phyloP scores from a whole-genome alignment of 2,797 vertebrate species.

The Sebastes cheni region DNA sequence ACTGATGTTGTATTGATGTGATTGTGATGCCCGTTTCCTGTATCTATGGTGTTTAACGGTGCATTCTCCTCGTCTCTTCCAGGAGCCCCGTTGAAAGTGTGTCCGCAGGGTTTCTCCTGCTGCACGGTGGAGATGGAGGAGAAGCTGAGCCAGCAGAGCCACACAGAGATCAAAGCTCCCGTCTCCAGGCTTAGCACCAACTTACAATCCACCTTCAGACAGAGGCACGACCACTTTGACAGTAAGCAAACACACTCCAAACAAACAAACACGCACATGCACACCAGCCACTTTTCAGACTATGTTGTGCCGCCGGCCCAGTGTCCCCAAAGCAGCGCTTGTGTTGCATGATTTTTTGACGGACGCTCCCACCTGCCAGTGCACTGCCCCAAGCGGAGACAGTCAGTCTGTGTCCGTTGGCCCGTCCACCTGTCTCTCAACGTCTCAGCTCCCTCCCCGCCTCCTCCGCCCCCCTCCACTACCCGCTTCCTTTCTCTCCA shows the following conservation, averaged over 20 bases:
- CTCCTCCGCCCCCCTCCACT: neutral
- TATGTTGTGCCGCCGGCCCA: neutral
- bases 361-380: conserved; percentile 74
- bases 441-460: conserved; percentile 58
- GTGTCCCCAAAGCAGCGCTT: neutral
- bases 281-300: conserved; percentile 11
- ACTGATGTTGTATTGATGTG: neutral
- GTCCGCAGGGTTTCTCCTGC: conserved; percentile 93
- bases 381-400: conserved; percentile 63
- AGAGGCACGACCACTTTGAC: conserved; percentile 94
- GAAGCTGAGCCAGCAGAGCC: conserved; percentile 93
- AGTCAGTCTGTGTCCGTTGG: conserved; percentile 66
- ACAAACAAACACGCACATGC: conserved; percentile 8
- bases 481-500: conserved; percentile 28
- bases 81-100: conserved; percentile 95
- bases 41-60: neutral
- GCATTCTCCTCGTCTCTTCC: conserved; percentile 30
- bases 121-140: conserved; percentile 98
- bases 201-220: conserved; percentile 90
- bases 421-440: conserved; percentile 80
- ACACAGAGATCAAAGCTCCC: conserved; percentile 89
- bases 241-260: conserved; percentile 83
- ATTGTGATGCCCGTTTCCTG: neutral
- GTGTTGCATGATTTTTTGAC: conserved; percentile 62
- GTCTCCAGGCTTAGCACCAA: conserved; percentile 88